These are phyloP conservation scores for Chelonus insularis DNA, from an alignment of 1,140 invertebrate species.

Conservation along the genomic window DNA sequence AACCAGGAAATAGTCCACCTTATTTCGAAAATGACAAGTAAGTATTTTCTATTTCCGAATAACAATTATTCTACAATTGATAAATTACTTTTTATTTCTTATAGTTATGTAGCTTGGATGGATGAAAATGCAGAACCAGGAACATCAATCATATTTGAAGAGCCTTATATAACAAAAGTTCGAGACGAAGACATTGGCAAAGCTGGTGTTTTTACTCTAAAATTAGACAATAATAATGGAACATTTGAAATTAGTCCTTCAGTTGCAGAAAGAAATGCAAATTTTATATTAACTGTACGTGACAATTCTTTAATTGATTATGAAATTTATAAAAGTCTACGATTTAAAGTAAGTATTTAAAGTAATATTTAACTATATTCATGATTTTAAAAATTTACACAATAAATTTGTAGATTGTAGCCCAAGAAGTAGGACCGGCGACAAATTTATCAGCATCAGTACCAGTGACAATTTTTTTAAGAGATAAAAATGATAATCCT, in stretches of 20 bases:
- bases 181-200: conserved; percentile 78
- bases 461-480: conserved; percentile 77
- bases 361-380: no score
- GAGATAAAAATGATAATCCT: conserved; percentile 88
- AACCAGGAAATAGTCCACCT: conserved; percentile 72
- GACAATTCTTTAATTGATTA: conserved; percentile 82
- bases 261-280: conserved; percentile 79
- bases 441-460: conserved; percentile 73
- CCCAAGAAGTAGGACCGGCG: conserved; percentile 75
- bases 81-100: no score
- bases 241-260: conserved; percentile 87
- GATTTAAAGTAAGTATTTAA: conserved; percentile 65
- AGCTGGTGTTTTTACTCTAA: conserved; percentile 81
- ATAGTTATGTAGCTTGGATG: conserved; percentile 72
- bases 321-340: conserved; percentile 73
- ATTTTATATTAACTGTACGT: conserved; percentile 81
- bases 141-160: conserved; percentile 70
- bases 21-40: conserved; percentile 79
- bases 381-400: no score
- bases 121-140: conserved; percentile 84
- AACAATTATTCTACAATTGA: no score
- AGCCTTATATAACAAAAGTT: conserved; percentile 72
- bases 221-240: conserved; percentile 78
- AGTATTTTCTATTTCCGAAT: no score
- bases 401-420: conserved; percentile 69